Base-by-base conservation (phyloP, 2,888 invertebrate genomes). In the Macrosiphum euphorbiae region DNA sequence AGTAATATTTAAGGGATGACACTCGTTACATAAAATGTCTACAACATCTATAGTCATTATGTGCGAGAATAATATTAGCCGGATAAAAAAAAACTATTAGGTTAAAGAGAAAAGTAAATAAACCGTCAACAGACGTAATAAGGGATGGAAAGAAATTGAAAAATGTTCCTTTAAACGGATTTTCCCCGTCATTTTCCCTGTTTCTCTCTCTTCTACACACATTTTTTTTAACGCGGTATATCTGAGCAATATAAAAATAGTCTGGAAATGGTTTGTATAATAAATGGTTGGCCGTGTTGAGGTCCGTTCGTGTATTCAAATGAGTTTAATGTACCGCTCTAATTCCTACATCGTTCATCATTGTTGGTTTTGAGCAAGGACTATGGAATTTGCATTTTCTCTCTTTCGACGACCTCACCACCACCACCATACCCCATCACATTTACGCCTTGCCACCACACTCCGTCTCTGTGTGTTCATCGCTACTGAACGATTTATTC, bases 291-390 rank as follows among this genome's bases (percentile, higher is more conserved):
- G 55, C 58, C 61, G 52, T 89, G 89, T 94, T 90, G 58, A 90
- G 90, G 93, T 94, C 93, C 93, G 85, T 94, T 90, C 90, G 90
- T 89, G 93, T 94, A 94, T 94, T 94, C 90, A 94, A 94, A 94
- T 94, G 93, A 94, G 93, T 94, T 94, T 94, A 94, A 94, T 94
- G 93, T 94, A 94, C 93, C 93, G 90, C 90, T 94, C 93, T 94
- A 94, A 94, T 94, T 94, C 93, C 93, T 94, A 90, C 89, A 94
- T 94, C 93, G 86, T 94, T 94, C 93, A 94, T 94, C 93, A 94
- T 94, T 90, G 93, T 94, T 94, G 86, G 61, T 94, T 93, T 94
- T 86, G 90, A 94, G 90, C 90, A 94, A 94, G 50, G 90, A 67
- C 90, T 61, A 35, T 86, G 86, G 93, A 61, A 90, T 94, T 94